Percentiles rank a stretch among this genome's conserved stretches.
Conservation (phyloP, 2,797 vertebrate species). For the Ctenochaetus hawaiiensis region DNA sequence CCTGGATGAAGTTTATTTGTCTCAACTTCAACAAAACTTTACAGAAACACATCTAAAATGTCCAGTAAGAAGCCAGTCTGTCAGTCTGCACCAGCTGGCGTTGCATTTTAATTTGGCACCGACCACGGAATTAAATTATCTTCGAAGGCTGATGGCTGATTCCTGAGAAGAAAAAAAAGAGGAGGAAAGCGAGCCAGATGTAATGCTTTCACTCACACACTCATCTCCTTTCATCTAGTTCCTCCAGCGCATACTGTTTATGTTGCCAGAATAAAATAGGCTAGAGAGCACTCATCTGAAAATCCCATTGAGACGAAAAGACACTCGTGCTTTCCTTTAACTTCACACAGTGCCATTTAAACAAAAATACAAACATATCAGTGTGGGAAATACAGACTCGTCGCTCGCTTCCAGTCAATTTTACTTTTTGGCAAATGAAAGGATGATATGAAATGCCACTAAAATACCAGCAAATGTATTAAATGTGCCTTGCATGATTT, state of each 20-base stretch:
- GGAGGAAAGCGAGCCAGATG: slow-evolving; percentile 62
- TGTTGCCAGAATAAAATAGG: slow-evolving; percentile 68
- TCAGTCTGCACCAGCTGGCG: slow-evolving; percentile 65
- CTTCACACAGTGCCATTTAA: slow-evolving; percentile 41
- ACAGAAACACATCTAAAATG: slow-evolving; percentile 26
- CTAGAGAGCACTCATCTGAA: slow-evolving; percentile 56
- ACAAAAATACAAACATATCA: slow-evolving; percentile 48
- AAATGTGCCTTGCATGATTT: slow-evolving; percentile 10
- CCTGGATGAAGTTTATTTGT: slow-evolving; percentile 34
- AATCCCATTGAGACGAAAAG: slow-evolving; percentile 53
- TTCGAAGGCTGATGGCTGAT: slow-evolving; percentile 64
- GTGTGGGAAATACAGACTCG: slow-evolving; percentile 14
- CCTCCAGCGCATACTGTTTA: slow-evolving; percentile 54
- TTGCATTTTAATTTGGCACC: slow-evolving; percentile 71
- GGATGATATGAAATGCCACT: slow-evolving; percentile 20
- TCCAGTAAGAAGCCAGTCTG: slow-evolving; percentile 30
- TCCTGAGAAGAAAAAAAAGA: slow-evolving; percentile 35
- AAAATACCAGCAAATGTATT: slow-evolving; percentile 18
- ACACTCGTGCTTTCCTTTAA: slow-evolving; percentile 42
- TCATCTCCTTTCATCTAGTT: slow-evolving; percentile 65
- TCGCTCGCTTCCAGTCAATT: slow-evolving; percentile 19
- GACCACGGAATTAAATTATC: slow-evolving; percentile 55
- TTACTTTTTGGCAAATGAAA: slow-evolving; percentile 37
- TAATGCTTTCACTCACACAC: slow-evolving; percentile 59
- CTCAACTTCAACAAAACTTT: slow-evolving; percentile 36